Evolutionary conservation across 2,888 invertebrate genomes (phyloP).

Genomic region (Ennomos fuscantarius): DNA sequence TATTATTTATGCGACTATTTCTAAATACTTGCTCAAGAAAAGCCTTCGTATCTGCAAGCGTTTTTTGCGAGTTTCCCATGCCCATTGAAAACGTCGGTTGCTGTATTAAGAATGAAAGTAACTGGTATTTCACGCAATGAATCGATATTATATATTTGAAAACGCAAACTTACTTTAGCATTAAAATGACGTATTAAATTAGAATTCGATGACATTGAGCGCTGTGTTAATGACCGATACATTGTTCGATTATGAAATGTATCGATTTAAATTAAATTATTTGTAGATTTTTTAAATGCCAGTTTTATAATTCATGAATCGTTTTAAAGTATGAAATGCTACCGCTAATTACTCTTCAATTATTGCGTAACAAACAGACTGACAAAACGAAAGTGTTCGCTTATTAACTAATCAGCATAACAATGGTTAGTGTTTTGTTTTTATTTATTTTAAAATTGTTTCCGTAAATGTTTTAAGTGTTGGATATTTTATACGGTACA

Average conservation of each 20-base stretch:
- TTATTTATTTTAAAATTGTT: conserved; percentile 29
- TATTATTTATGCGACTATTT: conserved; percentile 45
- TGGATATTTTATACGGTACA: conserved; percentile 8
- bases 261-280: conserved; percentile 4
- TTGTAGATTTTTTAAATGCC: neutral
- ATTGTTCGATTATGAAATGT: conserved; percentile 8
- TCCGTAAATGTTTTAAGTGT: conserved; percentile 21
- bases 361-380: conserved; percentile 31
- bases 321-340: conserved; percentile 1
- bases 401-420: conserved; percentile 37
- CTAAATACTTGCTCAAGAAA: conserved; percentile 52
- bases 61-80: conserved; percentile 54
- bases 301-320: neutral
- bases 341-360: conserved; percentile 31
- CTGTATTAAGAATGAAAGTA: conserved; percentile 61
- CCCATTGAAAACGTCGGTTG: conserved; percentile 36
- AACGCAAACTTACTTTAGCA: neutral
- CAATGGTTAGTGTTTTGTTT: conserved; percentile 31
- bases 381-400: conserved; percentile 36
- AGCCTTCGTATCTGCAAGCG: conserved; percentile 40
- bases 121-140: conserved; percentile 33
- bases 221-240: conserved; percentile 10
- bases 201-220: conserved; percentile 7
- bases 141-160: conserved; percentile 10
- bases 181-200: too few species aligned